Evolutionary conservation across 1,140 invertebrate genomes (phyloP).

Genomic region (Teleopsis dalmanni): DNA sequence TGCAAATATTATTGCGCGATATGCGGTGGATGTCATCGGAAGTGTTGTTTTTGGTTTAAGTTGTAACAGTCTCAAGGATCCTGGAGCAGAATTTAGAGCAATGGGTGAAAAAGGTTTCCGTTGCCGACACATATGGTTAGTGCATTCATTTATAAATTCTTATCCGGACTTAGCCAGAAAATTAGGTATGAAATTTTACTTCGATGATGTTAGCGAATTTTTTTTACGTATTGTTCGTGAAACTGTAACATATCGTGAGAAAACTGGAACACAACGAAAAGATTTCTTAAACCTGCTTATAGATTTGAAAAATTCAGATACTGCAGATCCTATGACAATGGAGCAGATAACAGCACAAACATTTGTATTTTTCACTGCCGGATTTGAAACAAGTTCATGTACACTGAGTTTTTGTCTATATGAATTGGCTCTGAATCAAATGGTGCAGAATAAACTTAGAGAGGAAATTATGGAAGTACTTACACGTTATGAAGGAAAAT

Average conservation of each 20-base stretch:
- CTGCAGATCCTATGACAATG: conserved; percentile 26
- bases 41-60: conserved; percentile 53
- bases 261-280: conserved; percentile 43
- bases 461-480: conserved; percentile 46
- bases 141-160: conserved; percentile 19
- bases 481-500: conserved; percentile 42
- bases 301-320: conserved; percentile 21
- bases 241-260: conserved; percentile 46
- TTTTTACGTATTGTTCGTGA: conserved; percentile 45
- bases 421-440: conserved; percentile 44
- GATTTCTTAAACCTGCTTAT: conserved; percentile 10
- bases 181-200: conserved; percentile 30
- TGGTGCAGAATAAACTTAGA: conserved; percentile 46
- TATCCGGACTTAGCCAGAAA: conserved; percentile 19
- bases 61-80: conserved; percentile 48
- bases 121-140: conserved; percentile 17
- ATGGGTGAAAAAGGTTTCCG: conserved; percentile 32
- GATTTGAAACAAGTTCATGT: conserved; percentile 49
- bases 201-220: conserved; percentile 45
- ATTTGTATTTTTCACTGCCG: conserved; percentile 57
- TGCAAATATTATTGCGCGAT: conserved; percentile 44
- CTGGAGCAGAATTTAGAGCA: conserved; percentile 47
- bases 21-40: conserved; percentile 55
- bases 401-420: conserved; percentile 46
- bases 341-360: conserved; percentile 48